These are phyloP conservation scores for Drosophila aff. DNA, from an alignment of 1,140 invertebrate genomes.

Conservation along the genomic window DNA sequence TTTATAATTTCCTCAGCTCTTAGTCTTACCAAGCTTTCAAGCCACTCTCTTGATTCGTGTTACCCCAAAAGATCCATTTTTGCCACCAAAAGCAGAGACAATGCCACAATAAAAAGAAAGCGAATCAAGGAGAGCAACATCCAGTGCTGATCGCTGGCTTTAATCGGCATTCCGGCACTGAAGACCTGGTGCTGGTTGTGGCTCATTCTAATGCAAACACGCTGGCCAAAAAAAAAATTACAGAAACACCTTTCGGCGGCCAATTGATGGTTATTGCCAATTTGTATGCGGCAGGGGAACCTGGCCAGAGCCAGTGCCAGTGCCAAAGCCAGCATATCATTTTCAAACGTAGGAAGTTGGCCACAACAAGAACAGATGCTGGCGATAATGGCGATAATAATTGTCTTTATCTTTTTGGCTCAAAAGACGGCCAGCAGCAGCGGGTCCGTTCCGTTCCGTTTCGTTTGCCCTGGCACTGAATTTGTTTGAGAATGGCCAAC, in stretches of 20 bases:
- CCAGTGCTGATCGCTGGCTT: slow-evolving; percentile 31
- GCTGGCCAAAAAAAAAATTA: slow-evolving; percentile 20
- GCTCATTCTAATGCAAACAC: slow-evolving; percentile 82
- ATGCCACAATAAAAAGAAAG: slow-evolving; percentile 46
- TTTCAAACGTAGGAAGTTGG: slow-evolving; percentile 63
- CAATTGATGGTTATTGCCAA: slow-evolving; percentile 83
- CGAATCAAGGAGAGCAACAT: slow-evolving; percentile 54
- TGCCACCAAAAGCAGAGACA: slow-evolving; percentile 20
- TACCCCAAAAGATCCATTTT: not conserved
- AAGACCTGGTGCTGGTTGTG: slow-evolving; percentile 25
- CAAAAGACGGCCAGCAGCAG: slow-evolving; percentile 52
- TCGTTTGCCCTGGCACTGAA: slow-evolving; percentile 42
- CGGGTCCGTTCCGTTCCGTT: slow-evolving; percentile 43
- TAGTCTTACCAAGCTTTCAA: not conserved
- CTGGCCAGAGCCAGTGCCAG: slow-evolving; percentile 12
- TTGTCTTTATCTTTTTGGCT: slow-evolving; percentile 80
- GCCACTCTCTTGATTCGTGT: not conserved
- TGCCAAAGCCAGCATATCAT: slow-evolving; percentile 62
- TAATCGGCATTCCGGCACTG: slow-evolving; percentile 65
- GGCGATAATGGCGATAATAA: slow-evolving; percentile 83
- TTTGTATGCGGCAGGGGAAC: slow-evolving; percentile 65
- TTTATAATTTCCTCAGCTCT: accelerated
- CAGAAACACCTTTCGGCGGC: slow-evolving; percentile 57
- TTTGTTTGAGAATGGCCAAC: slow-evolving; percentile 27
- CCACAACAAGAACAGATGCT: slow-evolving; percentile 70